Conservation (phyloP, 2,797 vertebrate species). For the Hippocampus kuda region DNA sequence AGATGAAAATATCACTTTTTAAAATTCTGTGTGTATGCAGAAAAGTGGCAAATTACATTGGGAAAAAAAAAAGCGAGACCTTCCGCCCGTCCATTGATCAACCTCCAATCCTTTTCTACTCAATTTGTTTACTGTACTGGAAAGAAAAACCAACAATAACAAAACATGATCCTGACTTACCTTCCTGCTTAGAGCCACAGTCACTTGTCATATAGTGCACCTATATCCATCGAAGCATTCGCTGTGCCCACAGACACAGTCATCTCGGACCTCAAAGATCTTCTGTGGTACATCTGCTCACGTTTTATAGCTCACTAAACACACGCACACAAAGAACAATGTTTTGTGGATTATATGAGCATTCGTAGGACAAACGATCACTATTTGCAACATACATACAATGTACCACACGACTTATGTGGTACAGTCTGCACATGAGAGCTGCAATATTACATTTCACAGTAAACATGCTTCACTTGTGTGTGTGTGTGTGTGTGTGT, state of each 20-base stretch:
- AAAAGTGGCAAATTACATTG: not conserved
- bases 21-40: not conserved
- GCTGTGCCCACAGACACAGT: not conserved
- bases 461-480: slow-evolving; percentile 36
- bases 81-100: not conserved
- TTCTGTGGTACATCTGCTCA: slow-evolving; percentile 15
- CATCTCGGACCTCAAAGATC: slow-evolving; percentile 13
- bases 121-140: too few relatives aligned
- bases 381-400: not conserved
- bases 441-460: slow-evolving; percentile 34
- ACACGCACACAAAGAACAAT: slow-evolving; percentile 7
- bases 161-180: not conserved
- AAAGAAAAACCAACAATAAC: not conserved
- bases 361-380: slow-evolving; percentile 12
- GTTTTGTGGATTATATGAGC: slow-evolving; percentile 29
- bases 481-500: not conserved
- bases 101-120: not conserved
- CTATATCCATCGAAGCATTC: not conserved
- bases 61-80: not conserved
- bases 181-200: not conserved
- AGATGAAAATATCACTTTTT: not conserved
- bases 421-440: slow-evolving; percentile 9
- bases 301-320: slow-evolving; percentile 30
- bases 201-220: not conserved
- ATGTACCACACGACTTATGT: not conserved